These are phyloP conservation scores for Glaucopsyche alexis DNA, from an alignment of 2,888 invertebrate genomes.

Conservation along the genomic window DNA sequence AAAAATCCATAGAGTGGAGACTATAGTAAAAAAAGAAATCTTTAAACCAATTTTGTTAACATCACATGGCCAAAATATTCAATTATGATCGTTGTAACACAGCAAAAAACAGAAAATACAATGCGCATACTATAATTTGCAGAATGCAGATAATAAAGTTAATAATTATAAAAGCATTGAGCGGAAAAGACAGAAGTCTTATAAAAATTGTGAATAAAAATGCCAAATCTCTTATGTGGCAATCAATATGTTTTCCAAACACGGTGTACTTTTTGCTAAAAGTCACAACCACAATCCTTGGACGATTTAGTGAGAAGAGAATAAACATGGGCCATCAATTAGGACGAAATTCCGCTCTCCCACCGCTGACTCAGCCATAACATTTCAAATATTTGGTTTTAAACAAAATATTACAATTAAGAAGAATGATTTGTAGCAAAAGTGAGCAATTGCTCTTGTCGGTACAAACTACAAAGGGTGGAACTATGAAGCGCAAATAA, in stretches of 20 bases:
- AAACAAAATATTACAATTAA: neutral
- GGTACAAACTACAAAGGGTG: neutral
- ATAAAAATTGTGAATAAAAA: neutral
- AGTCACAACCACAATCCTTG: neutral
- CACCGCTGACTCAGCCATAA: neutral
- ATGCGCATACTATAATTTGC: too few species aligned
- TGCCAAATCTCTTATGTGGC: neutral
- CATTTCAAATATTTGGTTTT: neutral
- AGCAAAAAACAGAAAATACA: too few species aligned
- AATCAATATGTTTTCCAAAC: neutral
- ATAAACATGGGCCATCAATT: constrained; percentile 7
- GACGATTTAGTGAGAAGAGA: constrained; percentile 1
- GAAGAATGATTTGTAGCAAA: neutral
- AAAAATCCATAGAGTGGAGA: neutral
- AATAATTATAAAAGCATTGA: too few species aligned
- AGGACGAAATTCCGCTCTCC: neutral
- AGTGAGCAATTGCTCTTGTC: neutral
- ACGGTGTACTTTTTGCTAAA: neutral
- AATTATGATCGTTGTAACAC: too few species aligned
- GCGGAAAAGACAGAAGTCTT: too few species aligned
- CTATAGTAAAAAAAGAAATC: neutral
- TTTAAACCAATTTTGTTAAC: too few species aligned
- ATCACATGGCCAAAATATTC: too few species aligned
- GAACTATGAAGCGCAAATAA: neutral
- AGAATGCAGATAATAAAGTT: too few species aligned